Conservation (phyloP, 2,113 vertebrate species). For the Siphamia tubifer region DNA sequence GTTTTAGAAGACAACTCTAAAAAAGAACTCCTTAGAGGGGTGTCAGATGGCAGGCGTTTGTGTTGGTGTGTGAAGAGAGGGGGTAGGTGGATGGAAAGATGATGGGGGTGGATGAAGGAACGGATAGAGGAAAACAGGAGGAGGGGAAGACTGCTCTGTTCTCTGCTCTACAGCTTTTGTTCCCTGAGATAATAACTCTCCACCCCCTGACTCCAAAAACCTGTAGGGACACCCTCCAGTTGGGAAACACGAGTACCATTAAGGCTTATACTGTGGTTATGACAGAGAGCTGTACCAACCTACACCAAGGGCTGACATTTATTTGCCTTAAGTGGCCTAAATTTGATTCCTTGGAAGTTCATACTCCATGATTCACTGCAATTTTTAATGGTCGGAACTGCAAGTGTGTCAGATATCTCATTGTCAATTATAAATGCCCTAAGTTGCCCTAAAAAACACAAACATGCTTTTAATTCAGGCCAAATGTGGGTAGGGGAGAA, state of each 20-base stretch:
- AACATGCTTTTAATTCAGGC: slow-evolving; percentile 54
- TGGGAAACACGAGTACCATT: neutral
- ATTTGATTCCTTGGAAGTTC: neutral
- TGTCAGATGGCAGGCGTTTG: slow-evolving; percentile 75
- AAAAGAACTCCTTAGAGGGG: slow-evolving; percentile 60
- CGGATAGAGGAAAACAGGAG: slow-evolving; percentile 50
- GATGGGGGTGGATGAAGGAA: slow-evolving; percentile 57
- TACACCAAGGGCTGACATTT: neutral
- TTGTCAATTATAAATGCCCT: slow-evolving; percentile 58
- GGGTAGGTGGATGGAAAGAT: slow-evolving; percentile 13
- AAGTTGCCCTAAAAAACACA: slow-evolving; percentile 44
- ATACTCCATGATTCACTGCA: neutral
- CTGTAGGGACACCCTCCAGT: slow-evolving; percentile 20
- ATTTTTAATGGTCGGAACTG: slow-evolving; percentile 16
- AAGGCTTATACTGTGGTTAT: neutral
- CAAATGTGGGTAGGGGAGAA: slow-evolving; percentile 44
- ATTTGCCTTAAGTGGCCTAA: neutral
- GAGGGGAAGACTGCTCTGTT: slow-evolving; percentile 42
- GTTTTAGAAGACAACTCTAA: slow-evolving; percentile 44
- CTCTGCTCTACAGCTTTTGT: slow-evolving; percentile 63
- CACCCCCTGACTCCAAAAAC: slow-evolving; percentile 45
- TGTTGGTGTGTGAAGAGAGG: slow-evolving; percentile 29
- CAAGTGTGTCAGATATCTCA: slow-evolving; percentile 43
- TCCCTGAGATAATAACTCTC: slow-evolving; percentile 55
- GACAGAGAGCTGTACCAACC: neutral